Evolutionary conservation across 1,140 invertebrate genomes (phyloP), one percentile per base, ranked within the genome.

Genomic region (Aporrectodea caliginosa): DNA sequence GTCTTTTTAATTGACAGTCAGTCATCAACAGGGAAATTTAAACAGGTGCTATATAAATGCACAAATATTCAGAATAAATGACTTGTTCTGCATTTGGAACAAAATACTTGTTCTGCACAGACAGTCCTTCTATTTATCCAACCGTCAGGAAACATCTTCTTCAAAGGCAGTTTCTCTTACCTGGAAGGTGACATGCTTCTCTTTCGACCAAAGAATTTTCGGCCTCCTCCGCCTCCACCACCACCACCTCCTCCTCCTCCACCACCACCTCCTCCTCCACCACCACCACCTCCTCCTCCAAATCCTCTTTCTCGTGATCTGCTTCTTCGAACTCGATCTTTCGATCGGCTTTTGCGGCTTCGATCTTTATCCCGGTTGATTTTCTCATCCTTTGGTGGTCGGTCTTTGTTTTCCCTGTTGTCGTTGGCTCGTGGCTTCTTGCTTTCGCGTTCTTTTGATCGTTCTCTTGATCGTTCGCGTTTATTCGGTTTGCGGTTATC

Each of bases 301-400:
- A 72, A 2, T 30, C 29, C 69, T 89, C 43, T 87, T 85, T 2
- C 85, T 86, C 16, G 85, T 72, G 70, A 72, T 72, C 6, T 6
- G 27, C 70, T 27, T 72, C 27, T 72, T 29, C 31, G 14, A 68
- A 14, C 27, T 29, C 70, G 6, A 72, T 72, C 70, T 72, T 27
- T 72, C 31, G 70, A 72, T 6, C 6, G 14, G 14, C 70, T 72
- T 29, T 27, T 27, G 27, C 70, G n/a, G 27, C 27, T 32, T 72
- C 70, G n/a, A 29, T 72, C 70, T 29, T 72, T 58, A 12, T 58
- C 43, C 6, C 43, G 43, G 22, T 32, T 72, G 33, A 35, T 31
- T 31, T 76, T 76, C 27, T 22, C 33, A 29, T 76, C 75, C 33
- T 43, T 22, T 76, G 32, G 22, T 33, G 29, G n/a, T 35, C 75